Conservation (phyloP, 2,888 invertebrate species). For the Epirrhoe tristata region DNA sequence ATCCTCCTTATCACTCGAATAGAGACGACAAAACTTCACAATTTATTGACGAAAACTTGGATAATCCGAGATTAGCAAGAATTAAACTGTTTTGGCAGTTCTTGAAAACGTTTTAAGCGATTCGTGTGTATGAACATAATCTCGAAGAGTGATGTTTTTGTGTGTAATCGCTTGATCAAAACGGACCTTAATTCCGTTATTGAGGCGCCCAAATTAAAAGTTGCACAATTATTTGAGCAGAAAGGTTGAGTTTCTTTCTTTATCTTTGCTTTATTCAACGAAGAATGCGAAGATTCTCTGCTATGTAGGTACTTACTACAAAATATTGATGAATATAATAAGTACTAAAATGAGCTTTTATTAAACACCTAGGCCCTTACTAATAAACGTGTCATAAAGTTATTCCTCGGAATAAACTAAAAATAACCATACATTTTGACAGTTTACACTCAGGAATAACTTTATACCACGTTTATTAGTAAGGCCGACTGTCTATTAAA, state of each 20-base stretch:
- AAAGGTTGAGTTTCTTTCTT: constrained; percentile 40
- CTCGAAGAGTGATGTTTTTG: constrained; percentile 1
- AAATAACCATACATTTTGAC: no score
- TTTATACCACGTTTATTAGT: no score
- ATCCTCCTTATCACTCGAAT: constrained; percentile 29
- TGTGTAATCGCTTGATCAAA: constrained; percentile 13
- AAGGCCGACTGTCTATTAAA: no score
- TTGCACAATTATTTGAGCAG: constrained; percentile 53
- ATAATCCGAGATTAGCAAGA: constrained; percentile 14
- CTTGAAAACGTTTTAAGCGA: constrained; percentile 6
- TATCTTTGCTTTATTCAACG: constrained; percentile 10
- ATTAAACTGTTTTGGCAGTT: constrained; percentile 8
- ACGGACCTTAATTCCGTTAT: constrained; percentile 35
- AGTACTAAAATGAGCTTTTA: no score
- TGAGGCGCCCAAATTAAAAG: constrained; percentile 48
- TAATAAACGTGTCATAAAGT: no score
- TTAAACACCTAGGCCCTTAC: no score
- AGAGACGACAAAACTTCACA: constrained; percentile 18
- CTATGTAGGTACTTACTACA: constrained; percentile 9
- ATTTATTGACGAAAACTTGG: constrained; percentile 24
- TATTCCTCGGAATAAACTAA: no score
- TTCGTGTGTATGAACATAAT: constrained; percentile 10
- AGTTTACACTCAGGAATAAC: no score
- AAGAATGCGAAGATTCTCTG: neutral
- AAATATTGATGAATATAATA: neutral